Evolutionary conservation across 2,888 invertebrate genomes (phyloP).

Genomic region (Argynnis bischoffii): DNA sequence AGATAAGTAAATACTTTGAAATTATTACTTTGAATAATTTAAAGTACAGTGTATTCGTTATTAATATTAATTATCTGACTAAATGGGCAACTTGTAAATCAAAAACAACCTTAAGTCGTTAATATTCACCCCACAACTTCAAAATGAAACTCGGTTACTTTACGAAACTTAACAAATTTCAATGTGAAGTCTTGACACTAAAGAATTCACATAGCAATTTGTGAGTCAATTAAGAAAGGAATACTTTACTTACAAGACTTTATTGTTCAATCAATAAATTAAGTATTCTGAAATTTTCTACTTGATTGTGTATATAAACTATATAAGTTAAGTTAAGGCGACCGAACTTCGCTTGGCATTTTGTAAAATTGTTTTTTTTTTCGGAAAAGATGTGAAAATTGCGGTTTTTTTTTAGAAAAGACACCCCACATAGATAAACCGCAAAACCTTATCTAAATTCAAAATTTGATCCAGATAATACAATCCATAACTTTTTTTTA

Average conservation of each 20-base stretch:
- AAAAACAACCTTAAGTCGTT: constrained; percentile 52
- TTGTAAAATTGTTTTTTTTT: no score
- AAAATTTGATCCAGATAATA: no score
- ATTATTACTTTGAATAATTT: not conserved
- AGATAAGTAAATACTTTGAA: constrained; percentile 1
- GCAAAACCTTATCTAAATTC: no score
- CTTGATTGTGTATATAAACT: no score
- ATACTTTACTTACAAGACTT: constrained; percentile 15
- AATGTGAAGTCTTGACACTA: constrained; percentile 25
- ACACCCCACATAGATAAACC: no score
- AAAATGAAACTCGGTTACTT: constrained; percentile 67
- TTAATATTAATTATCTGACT: constrained; percentile 14
- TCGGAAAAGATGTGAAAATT: no score
- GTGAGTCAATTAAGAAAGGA: constrained; percentile 14
- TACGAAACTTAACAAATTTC: constrained; percentile 61
- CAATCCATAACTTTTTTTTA: no score
- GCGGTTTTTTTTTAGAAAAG: no score
- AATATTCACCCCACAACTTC: constrained; percentile 60
- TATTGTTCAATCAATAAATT: not conserved
- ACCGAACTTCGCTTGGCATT: no score
- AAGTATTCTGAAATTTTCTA: not conserved
- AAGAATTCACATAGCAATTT: constrained; percentile 26
- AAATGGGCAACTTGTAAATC: constrained; percentile 20
- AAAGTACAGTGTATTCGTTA: constrained; percentile 14
- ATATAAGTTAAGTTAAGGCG: no score